Evolutionary conservation across 2,797 vertebrate species (phyloP).

Genomic region (Spizella passerina): DNA sequence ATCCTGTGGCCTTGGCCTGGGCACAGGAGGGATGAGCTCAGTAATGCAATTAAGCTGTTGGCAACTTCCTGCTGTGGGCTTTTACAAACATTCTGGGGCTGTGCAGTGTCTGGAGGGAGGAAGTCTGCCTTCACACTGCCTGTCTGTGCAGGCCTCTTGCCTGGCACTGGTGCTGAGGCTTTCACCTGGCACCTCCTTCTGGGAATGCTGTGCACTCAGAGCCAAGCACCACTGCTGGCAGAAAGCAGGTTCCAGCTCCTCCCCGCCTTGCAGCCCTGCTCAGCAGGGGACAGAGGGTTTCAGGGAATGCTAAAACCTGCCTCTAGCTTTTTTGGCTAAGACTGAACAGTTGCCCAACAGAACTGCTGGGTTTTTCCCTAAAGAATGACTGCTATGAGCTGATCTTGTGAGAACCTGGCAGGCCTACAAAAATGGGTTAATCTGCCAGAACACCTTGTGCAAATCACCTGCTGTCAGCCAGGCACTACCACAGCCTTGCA

Average conservation of each 20-base stretch:
- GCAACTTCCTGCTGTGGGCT: neutral
- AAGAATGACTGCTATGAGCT: neutral
- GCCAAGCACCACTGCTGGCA: neutral
- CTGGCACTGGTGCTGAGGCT: neutral
- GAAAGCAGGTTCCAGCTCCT: neutral
- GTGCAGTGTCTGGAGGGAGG: neutral
- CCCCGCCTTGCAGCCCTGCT: neutral
- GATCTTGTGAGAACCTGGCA: neutral
- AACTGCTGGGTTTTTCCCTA: neutral
- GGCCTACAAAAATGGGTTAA: neutral
- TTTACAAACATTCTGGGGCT: neutral
- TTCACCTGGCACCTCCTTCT: neutral
- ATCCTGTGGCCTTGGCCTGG: neutral
- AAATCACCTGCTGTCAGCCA: neutral
- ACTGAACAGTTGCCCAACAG: neutral
- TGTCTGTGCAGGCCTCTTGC: neutral
- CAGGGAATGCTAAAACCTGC: neutral
- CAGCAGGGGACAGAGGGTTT: neutral
- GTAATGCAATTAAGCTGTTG: neutral
- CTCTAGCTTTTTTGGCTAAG: neutral
- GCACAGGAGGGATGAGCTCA: neutral
- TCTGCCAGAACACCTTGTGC: neutral
- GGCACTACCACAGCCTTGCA: neutral
- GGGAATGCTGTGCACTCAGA: neutral
- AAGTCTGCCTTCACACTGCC: neutral